A percentile compares a stretch with the other conserved stretches of the same genome.
Conservation (phyloP, 1,140 invertebrate genomes). For the Goniozus legneri region DNA sequence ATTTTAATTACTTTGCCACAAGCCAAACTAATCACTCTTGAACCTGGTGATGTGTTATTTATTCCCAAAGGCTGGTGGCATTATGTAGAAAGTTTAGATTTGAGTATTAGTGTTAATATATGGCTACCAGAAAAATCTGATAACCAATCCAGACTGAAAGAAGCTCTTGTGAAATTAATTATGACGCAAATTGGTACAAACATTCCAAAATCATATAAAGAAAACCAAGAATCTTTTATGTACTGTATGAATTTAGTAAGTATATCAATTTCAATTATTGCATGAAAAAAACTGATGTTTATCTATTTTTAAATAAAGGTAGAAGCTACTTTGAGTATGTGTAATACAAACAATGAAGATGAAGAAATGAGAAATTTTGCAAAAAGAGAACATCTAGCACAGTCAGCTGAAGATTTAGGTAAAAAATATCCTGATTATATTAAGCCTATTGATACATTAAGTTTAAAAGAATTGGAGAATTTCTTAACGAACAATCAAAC, state of each 20-base stretch:
- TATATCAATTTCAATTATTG: slow-evolving; percentile 9
- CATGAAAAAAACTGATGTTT: slow-evolving; percentile 1
- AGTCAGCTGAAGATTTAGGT: slow-evolving; percentile 25
- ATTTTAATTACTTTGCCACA: slow-evolving; percentile 22
- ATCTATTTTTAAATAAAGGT: slow-evolving; percentile 29
- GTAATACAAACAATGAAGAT: slow-evolving; percentile 11
- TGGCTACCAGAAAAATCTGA: slow-evolving; percentile 75
- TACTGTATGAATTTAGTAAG: slow-evolving; percentile 41
- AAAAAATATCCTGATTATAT: slow-evolving; percentile 28
- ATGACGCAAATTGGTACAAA: slow-evolving; percentile 35
- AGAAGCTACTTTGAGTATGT: slow-evolving; percentile 28
- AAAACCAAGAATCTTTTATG: slow-evolving; percentile 20
- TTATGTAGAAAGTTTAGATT: slow-evolving; percentile 81
- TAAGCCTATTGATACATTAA: slow-evolving; percentile 24
- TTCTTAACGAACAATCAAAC: slow-evolving; percentile 23
- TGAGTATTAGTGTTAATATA: slow-evolving; percentile 78
- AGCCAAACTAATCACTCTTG: slow-evolving; percentile 60
- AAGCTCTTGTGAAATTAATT: slow-evolving; percentile 50
- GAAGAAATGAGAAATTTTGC: slow-evolving; percentile 1
- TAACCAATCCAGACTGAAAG: slow-evolving; percentile 40
- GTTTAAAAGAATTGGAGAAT: slow-evolving; percentile 25
- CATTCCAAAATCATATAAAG: slow-evolving; percentile 19
- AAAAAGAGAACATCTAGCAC: slow-evolving; percentile 16
- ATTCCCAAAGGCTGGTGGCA: slow-evolving; percentile 95
- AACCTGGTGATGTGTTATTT: slow-evolving; percentile 82